These are phyloP conservation scores for Ostrea edulis DNA, from an alignment of 1,140 invertebrate genomes.

Conservation along the genomic window DNA sequence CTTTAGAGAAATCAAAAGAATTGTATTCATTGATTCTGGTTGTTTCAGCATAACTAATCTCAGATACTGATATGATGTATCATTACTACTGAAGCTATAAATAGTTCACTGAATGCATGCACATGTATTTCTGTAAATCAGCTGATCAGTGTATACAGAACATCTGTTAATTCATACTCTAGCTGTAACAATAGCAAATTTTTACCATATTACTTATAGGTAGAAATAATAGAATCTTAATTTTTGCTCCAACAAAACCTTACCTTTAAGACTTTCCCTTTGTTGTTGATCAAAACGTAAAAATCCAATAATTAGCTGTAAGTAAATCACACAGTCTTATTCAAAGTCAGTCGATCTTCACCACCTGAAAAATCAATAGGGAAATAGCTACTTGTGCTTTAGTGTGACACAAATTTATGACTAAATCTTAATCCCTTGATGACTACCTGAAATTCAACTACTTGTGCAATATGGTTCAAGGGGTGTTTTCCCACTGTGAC, in stretches of 20 bases:
- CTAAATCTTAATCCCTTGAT: neutral
- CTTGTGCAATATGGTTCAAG: neutral
- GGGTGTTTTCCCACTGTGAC: neutral
- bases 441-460: neutral
- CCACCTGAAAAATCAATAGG: constrained; percentile 13
- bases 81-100: too few species aligned
- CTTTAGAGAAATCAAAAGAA: too few species aligned
- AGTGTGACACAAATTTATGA: neutral
- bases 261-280: neutral
- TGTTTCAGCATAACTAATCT: too few species aligned
- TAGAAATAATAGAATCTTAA: too few species aligned
- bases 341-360: neutral
- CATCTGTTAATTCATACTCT: too few species aligned
- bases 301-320: neutral
- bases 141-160: neutral
- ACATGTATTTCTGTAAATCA: neutral
- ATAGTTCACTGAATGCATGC: too few species aligned
- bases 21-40: too few species aligned
- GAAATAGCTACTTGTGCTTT: neutral
- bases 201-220: too few species aligned
- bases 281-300: neutral
- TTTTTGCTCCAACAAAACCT: neutral
- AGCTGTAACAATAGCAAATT: too few species aligned
- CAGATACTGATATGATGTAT: too few species aligned
- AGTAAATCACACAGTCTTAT: neutral